phyloP scores from a whole-genome alignment of 2,797 vertebrate species.

The Coendou prehensilis region DNA sequence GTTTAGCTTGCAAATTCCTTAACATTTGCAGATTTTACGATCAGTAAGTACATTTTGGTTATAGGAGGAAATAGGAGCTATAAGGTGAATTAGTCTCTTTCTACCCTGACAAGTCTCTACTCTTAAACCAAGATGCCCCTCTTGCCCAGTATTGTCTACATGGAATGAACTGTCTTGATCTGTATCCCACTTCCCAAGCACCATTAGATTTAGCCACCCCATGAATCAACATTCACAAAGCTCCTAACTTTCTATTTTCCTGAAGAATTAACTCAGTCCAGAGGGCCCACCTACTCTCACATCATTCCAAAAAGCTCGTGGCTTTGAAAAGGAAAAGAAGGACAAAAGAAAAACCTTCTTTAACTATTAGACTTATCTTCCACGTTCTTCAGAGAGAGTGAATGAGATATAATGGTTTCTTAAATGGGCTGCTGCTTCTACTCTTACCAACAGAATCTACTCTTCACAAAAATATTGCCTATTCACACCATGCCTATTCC shows the following conservation, averaged over 20 bases:
- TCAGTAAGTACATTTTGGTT: background rate
- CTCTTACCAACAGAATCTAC: background rate
- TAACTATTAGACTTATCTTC: background rate
- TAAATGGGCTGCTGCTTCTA: background rate
- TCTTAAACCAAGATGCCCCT: background rate
- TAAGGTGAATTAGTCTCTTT: background rate
- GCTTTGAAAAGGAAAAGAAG: constrained; percentile 47
- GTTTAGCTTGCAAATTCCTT: background rate
- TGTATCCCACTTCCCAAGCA: background rate
- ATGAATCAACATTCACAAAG: background rate
- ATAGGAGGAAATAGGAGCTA: background rate
- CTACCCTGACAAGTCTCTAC: background rate
- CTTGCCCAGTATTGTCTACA: background rate
- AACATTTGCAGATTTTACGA: background rate
- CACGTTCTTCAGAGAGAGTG: background rate
- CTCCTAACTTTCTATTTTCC: background rate
- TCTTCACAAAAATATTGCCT: background rate
- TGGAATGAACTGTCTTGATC: background rate
- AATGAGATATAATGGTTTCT: background rate
- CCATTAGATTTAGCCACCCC: background rate
- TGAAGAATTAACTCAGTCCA: constrained; percentile 16
- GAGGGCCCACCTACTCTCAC: background rate
- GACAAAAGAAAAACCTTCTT: background rate
- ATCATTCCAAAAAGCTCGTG: constrained; percentile 32
- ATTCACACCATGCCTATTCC: background rate